These are phyloP conservation scores for Phalacrocorax carbo DNA, from an alignment of 2,113 vertebrate genomes.

Conservation along the genomic window DNA sequence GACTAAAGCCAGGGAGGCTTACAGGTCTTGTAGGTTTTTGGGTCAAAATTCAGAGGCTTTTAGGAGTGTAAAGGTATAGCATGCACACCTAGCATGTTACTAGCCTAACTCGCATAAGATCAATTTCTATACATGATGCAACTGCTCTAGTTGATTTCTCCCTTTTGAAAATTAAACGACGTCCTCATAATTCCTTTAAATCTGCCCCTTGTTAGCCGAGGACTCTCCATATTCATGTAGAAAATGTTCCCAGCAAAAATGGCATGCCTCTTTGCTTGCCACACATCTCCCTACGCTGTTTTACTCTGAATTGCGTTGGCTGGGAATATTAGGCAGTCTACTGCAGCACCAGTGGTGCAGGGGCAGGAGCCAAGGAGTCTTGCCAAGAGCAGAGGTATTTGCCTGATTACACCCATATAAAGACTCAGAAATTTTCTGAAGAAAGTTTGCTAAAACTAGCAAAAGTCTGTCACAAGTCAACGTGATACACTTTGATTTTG, in stretches of 20 bases:
- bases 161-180: not conserved
- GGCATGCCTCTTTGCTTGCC: not conserved
- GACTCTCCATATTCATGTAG: not conserved
- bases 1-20: not conserved
- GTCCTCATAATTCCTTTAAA: not conserved
- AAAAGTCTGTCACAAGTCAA: not conserved
- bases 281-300: not conserved
- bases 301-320: not conserved
- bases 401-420: not conserved
- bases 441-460: not conserved
- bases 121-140: not conserved
- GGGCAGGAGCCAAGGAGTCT: not conserved
- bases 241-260: not conserved
- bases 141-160: not conserved
- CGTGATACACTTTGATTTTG: not conserved
- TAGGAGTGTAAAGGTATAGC: not conserved
- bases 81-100: accelerated
- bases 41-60: not conserved
- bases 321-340: not conserved
- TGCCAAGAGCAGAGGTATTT: not conserved
- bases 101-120: not conserved
- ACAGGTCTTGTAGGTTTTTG: not conserved
- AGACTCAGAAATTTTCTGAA: not conserved
- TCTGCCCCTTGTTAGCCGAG: not conserved
- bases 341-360: not conserved